Base-by-base conservation (phyloP, 2,113 vertebrate genomes). In the Brachyhypopomus gauderio region DNA sequence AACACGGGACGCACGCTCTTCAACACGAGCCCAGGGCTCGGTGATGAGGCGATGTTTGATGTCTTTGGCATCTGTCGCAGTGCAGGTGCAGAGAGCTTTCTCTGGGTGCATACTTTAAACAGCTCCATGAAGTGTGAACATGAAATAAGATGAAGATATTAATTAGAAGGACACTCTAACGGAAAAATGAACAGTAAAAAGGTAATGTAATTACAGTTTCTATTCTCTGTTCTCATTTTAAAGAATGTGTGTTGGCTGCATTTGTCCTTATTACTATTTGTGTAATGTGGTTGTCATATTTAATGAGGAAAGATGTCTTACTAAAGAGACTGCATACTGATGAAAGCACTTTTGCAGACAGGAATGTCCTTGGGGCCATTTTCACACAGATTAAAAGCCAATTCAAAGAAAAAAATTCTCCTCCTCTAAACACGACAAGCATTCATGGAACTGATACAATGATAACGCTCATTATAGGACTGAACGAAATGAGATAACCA, bases 331-430 rank as follows among this genome's bases (percentile, higher is more conserved):
- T 82, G 88, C 84, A 85, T 87, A 79, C 85, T 84, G 86, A 84
- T 73, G 66, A 87, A 89, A 87, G 52, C 63, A 80, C 78, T 86
- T 86, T 73, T 79, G 76, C 85, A 60, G 2, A 86, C 85, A 83
- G 84, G 38, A 83, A 89, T 77, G 48, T 88, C 88, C 85, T 89
- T 87, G 86, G 87, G 88, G 89, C 88, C 86, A 87, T 90, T 88
- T 76, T 89, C 86, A 82, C 67, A 64, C 89, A 91, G 91, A 92
- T 92, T 90, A 90, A 90, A 92, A 89, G 89, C 88, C 91, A 89
- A 90, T 93, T 91, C 84, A 91, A 91, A 91, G 89, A 56, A 88
- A 86, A 84, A 87, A 89, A 87, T 85, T 85, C 74, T 78, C 75
- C 89, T 78, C 73, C 66, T 80, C 87, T 85, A 89, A 90, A 90